Percentiles rank a stretch among this genome's conserved stretches.
These are phyloP conservation scores for Tricholaema leucomelas DNA, from an alignment of 2,113 vertebrate genomes.

Conservation along the genomic window DNA sequence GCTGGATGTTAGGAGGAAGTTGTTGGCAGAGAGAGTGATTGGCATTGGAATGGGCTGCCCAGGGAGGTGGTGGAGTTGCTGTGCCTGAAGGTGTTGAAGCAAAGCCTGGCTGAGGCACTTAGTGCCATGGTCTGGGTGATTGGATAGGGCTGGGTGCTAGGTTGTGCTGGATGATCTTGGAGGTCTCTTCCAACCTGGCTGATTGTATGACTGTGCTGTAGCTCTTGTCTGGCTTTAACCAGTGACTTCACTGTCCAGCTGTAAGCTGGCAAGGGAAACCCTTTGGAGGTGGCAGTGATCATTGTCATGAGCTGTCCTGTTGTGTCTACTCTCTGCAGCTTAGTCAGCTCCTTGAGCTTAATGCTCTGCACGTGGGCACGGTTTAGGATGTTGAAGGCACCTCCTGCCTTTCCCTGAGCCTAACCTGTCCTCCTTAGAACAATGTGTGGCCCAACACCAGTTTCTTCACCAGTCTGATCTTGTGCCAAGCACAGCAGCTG, in stretches of 20 bases:
- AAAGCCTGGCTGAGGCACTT: too few relatives aligned
- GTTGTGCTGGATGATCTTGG: too few relatives aligned
- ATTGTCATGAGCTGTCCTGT: neutral
- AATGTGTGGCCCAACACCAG: neutral
- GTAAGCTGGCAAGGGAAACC: neutral
- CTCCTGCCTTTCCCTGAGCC: neutral
- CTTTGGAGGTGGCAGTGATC: neutral
- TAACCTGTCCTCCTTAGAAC: neutral
- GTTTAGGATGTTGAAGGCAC: neutral
- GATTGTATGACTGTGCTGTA: too few relatives aligned
- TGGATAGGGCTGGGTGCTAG: too few relatives aligned
- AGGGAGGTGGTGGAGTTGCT: too few relatives aligned
- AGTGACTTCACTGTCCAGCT: neutral
- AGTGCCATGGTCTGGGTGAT: too few relatives aligned
- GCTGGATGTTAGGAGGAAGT: too few relatives aligned
- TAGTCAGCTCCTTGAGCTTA: neutral
- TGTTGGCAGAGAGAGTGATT: too few relatives aligned
- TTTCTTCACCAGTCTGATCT: neutral
- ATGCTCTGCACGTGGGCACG: neutral
- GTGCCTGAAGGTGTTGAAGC: too few relatives aligned
- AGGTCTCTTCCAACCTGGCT: too few relatives aligned
- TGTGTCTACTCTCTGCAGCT: neutral
- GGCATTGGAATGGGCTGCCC: too few relatives aligned
- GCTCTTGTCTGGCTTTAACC: neutral
- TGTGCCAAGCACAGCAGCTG: neutral